phyloP scores from a whole-genome alignment of 2,113 vertebrate species.

The Pogona vitticeps region DNA sequence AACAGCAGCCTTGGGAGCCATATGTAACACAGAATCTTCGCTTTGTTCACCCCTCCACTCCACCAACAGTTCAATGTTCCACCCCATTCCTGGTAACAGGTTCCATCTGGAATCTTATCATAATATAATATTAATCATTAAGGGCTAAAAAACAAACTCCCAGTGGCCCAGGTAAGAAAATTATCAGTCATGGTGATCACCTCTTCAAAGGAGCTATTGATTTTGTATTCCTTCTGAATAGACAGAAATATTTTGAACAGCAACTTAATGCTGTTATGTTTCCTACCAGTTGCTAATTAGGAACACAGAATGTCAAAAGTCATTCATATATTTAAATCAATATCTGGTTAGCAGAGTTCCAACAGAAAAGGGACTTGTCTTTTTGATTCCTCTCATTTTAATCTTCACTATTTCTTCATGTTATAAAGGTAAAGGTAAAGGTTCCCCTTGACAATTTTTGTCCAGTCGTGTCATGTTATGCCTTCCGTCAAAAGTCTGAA shows the following conservation, averaged over 20 bases:
- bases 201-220: not conserved
- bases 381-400: conserved; percentile 40
- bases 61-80: not conserved
- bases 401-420: conserved; percentile 30
- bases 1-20: too few species aligned
- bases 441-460: too few species aligned
- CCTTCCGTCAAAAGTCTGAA: conserved; percentile 49
- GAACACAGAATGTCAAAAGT: not conserved
- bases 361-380: not conserved
- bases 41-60: too few species aligned
- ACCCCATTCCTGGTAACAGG: too few species aligned
- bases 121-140: not conserved
- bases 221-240: not conserved
- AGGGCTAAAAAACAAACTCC: not conserved
- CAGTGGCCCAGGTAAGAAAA: not conserved
- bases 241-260: not conserved
- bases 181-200: not conserved
- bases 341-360: conserved; percentile 14
- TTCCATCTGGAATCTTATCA: not conserved
- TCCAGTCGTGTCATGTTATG: too few species aligned
- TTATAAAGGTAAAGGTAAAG: too few species aligned
- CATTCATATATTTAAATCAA: conserved; percentile 21
- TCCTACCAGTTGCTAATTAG: not conserved
- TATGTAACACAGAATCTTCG: too few species aligned
- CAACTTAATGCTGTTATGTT: too few species aligned